phyloP scores from a whole-genome alignment of 2,113 vertebrate genomes.

The Pluvialis apricaria region DNA sequence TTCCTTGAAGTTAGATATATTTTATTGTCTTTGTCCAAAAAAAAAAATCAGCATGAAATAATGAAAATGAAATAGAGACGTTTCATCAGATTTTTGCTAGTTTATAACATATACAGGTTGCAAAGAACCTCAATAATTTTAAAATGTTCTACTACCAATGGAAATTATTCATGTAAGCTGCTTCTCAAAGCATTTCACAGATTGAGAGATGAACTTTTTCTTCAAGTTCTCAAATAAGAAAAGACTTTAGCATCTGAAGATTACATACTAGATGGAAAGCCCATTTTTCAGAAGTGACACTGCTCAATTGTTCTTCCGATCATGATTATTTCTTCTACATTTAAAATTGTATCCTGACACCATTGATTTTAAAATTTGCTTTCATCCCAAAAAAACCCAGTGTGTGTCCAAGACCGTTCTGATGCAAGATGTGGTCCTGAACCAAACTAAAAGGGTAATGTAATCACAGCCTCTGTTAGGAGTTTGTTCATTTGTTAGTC shows the following conservation, averaged over 20 bases:
- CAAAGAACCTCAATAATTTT: not conserved
- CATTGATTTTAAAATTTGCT: not conserved
- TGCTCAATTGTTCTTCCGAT: not conserved
- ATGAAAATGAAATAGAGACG: not conserved
- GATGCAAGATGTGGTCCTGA: not conserved
- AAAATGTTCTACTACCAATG: not conserved
- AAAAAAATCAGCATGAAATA: not conserved
- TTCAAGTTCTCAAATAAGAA: not conserved
- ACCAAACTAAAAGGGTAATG: not conserved
- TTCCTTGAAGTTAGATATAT: not conserved
- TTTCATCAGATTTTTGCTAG: not conserved
- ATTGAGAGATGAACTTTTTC: not conserved
- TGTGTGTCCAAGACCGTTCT: not conserved
- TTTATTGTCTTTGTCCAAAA: not conserved
- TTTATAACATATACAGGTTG: not conserved
- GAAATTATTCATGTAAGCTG: not conserved
- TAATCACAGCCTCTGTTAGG: not conserved
- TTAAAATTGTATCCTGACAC: not conserved
- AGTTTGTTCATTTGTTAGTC: not conserved
- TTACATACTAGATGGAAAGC: not conserved
- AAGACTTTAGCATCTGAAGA: not conserved
- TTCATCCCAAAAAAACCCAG: not conserved
- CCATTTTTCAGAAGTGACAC: not conserved
- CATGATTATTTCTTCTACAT: not conserved
- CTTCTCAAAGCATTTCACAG: not conserved